A percentile compares a stretch with the other conserved stretches of the same genome.
These are phyloP conservation scores for Caenorhabditis elegans DNA, from an alignment of 1,140 invertebrate species.

Conservation along the genomic window WBcel235 BX284604.4:12099501-12100000, in stretches of 20 bases:
- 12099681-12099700: background rate
- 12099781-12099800: background rate
- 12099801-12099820: conserved; percentile 63
- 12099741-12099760: conserved; percentile 3
- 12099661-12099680: background rate
- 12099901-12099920: conserved; percentile 75
- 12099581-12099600: conserved; percentile 22
- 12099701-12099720: conserved; percentile 12
- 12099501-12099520: conserved; percentile 16
- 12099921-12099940: conserved; percentile 66
- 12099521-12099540: conserved; percentile 1
- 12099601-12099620: conserved; percentile 28
- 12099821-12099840: conserved; percentile 71
- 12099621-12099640: conserved; percentile 1
- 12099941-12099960: conserved; percentile 89
- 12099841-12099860: conserved; percentile 73
- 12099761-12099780: conserved; percentile 12
- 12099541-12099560: conserved; percentile 11
- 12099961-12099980: conserved; percentile 77
- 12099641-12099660: background rate
- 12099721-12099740: background rate
- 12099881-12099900: conserved; percentile 94
- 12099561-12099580: conserved; percentile 39
- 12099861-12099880: conserved; percentile 94
- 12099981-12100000: conserved; percentile 43